phyloP scores from a whole-genome alignment of 2,888 invertebrate genomes.

The Caenorhabditis doughertyi region DNA sequence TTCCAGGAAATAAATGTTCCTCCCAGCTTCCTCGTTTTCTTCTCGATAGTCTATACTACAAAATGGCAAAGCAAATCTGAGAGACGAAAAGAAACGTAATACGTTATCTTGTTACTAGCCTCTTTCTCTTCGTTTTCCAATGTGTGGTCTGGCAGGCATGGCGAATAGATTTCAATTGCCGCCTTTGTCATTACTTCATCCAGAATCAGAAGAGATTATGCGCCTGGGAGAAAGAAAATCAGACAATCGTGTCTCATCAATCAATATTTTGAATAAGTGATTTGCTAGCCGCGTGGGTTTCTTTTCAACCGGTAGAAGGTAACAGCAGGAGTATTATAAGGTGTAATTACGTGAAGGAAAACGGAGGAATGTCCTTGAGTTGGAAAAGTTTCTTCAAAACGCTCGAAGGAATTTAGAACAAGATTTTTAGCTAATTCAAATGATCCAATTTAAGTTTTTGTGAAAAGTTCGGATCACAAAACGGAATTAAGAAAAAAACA shows the following conservation, averaged over 20 bases:
- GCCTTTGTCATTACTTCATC: conserved; percentile 26
- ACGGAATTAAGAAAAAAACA: too few species aligned
- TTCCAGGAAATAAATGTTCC: conserved; percentile 50
- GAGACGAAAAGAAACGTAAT: conserved; percentile 52
- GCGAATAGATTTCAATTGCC: conserved; percentile 26
- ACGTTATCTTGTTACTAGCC: conserved; percentile 57
- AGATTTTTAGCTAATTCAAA: too few species aligned
- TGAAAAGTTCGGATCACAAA: too few species aligned
- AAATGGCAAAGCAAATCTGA: conserved; percentile 5
- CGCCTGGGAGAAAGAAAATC: not conserved
- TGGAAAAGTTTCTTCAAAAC: conserved; percentile 7
- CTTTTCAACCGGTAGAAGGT: conserved; percentile 21
- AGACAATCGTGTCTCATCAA: conserved; percentile 1
- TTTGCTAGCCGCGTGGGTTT: conserved; percentile 9
- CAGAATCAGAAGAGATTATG: not conserved
- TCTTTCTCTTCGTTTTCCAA: conserved; percentile 21
- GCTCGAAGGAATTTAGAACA: too few species aligned
- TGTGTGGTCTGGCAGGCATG: conserved; percentile 38
- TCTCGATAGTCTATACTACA: conserved; percentile 13
- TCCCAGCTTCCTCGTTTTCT: conserved; percentile 32
- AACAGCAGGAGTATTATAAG: not conserved
- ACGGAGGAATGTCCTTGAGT: conserved; percentile 41
- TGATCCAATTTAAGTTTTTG: too few species aligned
- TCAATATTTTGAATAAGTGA: conserved; percentile 47
- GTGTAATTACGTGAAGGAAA: conserved; percentile 48